phyloP scores from a whole-genome alignment of 2,113 vertebrate species.

The Rattus rattus region DNA sequence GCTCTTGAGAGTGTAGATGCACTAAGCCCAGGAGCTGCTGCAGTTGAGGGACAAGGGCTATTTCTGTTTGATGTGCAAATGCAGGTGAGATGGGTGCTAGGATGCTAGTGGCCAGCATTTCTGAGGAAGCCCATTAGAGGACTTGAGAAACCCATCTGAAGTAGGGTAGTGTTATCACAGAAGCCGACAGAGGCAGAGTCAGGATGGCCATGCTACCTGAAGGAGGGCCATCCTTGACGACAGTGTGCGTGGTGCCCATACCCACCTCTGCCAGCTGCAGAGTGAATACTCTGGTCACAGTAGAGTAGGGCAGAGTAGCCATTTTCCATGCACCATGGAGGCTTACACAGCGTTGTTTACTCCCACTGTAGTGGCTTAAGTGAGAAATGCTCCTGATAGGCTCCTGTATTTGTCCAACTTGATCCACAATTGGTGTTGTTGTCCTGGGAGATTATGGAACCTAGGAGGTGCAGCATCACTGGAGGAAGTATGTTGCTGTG shows the following conservation, averaged over 20 bases:
- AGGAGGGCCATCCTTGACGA: conserved; percentile 92
- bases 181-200: conserved; percentile 91
- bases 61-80: neutral
- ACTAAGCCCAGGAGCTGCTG: neutral
- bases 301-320: neutral
- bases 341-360: neutral
- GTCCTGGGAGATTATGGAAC: neutral
- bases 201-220: conserved; percentile 92
- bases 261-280: conserved; percentile 92
- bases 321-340: neutral
- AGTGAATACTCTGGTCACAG: conserved; percentile 1
- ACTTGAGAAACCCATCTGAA: conserved; percentile 86
- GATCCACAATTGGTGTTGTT: neutral
- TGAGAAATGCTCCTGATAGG: neutral
- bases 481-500: neutral
- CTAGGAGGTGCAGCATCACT: neutral
- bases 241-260: conserved; percentile 92
- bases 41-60: neutral
- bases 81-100: neutral
- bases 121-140: neutral
- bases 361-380: neutral
- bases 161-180: conserved; percentile 88
- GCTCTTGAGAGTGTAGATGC: neutral
- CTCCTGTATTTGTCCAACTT: neutral
- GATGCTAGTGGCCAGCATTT: too few relatives aligned